A percentile compares a stretch with the other conserved stretches of the same genome.
These are phyloP conservation scores for Symphodus melops DNA, from an alignment of 2,113 vertebrate genomes.

Conservation along the genomic window DNA sequence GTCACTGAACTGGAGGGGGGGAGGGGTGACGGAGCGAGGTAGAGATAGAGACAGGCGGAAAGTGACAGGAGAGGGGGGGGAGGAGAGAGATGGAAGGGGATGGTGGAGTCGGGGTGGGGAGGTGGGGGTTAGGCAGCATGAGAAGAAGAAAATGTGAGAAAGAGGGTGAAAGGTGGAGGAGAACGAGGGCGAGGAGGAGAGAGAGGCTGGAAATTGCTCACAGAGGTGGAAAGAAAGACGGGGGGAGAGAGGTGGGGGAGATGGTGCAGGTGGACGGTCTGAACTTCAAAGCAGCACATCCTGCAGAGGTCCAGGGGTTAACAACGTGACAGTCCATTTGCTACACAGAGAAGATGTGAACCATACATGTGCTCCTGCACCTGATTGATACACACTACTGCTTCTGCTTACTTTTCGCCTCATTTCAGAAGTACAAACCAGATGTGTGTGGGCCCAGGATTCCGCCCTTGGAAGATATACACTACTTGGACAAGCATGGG, in stretches of 20 bases:
- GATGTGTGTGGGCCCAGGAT: conserved; percentile 45
- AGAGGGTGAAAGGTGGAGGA: not conserved
- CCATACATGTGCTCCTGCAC: conserved; percentile 51
- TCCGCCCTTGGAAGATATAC: conserved; percentile 39
- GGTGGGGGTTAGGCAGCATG: not conserved
- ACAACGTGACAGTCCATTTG: conserved; percentile 72
- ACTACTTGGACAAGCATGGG: conserved; percentile 35
- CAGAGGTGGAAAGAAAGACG: conserved; percentile 31
- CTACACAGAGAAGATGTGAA: conserved; percentile 61
- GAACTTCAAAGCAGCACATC: conserved; percentile 64
- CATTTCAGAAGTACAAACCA: conserved; percentile 50
- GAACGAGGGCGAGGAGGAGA: not conserved
- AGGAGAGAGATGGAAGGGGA: not conserved
- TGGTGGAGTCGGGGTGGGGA: not conserved
- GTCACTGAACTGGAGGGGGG: conserved; percentile 32
- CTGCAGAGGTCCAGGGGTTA: conserved; percentile 61
- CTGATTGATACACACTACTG: conserved; percentile 47
- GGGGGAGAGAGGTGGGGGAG: conserved; percentile 18
- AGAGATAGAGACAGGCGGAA: conserved; percentile 56
- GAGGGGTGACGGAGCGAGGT: conserved; percentile 35
- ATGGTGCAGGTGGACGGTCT: conserved; percentile 65
- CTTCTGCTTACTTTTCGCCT: conserved; percentile 53
- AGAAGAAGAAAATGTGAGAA: not conserved
- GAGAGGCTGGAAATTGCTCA: conserved; percentile 26
- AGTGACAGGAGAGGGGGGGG: conserved; percentile 35